A percentile compares a stretch with the other conserved stretches of the same genome.
Evolutionary conservation across 2,113 vertebrate species (phyloP).

Genomic region (Hystrix brachyura): DNA sequence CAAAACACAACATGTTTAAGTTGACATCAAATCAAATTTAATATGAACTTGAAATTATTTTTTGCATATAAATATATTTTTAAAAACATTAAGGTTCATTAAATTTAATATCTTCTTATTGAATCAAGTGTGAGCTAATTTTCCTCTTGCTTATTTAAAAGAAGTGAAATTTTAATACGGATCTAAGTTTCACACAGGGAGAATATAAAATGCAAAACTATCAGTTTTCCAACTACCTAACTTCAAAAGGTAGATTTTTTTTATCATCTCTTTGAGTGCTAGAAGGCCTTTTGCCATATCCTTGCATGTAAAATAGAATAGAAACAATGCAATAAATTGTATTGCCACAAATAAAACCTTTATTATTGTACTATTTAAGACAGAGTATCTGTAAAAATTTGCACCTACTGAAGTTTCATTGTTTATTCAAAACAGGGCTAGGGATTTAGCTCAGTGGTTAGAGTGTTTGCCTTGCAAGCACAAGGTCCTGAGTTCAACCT

Average conservation of each 20-base stretch:
- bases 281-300: background rate
- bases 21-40: background rate
- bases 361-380: background rate
- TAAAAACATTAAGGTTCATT: slow-evolving; percentile 37
- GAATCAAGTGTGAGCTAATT: background rate
- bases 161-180: slow-evolving; percentile 25
- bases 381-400: slow-evolving; percentile 16
- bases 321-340: slow-evolving; percentile 30
- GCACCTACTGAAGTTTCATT: background rate
- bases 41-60: background rate
- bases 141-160: background rate
- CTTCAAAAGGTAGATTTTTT: slow-evolving; percentile 5
- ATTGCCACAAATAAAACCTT: background rate
- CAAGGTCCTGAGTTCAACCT: too few species aligned
- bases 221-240: background rate
- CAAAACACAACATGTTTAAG: background rate
- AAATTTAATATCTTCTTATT: slow-evolving; percentile 23
- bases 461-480: too few species aligned
- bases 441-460: too few species aligned
- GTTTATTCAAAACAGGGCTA: slow-evolving; percentile 11
- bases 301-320: background rate
- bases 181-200: background rate
- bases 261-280: background rate
- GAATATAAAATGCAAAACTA: background rate
- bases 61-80: slow-evolving; percentile 44